Percentiles rank a stretch among this genome's conserved stretches.
Conservation (phyloP, 2,888 invertebrate genomes). For the Balanococcus diminutus region DNA sequence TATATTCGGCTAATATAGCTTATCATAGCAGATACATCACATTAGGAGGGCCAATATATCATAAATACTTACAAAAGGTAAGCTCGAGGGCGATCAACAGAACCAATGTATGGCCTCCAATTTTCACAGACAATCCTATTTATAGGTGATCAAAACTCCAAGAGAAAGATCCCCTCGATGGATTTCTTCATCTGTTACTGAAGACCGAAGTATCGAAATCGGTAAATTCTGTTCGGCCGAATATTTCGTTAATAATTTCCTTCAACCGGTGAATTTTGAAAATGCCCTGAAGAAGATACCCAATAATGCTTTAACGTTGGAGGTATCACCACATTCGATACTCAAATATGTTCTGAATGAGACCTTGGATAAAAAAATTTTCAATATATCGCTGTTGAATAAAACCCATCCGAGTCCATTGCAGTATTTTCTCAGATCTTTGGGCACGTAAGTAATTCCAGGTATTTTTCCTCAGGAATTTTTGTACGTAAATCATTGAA, state of each 20-base stretch:
- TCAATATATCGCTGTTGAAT: conserved; percentile 66
- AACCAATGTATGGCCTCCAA: neutral
- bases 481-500: neutral
- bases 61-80: conserved; percentile 68
- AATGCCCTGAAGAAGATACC: conserved; percentile 68
- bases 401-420: conserved; percentile 63
- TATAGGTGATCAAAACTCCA: conserved; percentile 62
- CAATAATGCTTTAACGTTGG: conserved; percentile 66
- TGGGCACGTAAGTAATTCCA: conserved; percentile 68
- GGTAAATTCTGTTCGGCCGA: conserved; percentile 60
- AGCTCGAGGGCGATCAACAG: conserved; percentile 36
- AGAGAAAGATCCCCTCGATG: conserved; percentile 64
- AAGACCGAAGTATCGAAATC: conserved; percentile 62
- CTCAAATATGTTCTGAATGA: conserved; percentile 67
- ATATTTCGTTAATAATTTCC: conserved; percentile 67
- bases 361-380: conserved; percentile 62
- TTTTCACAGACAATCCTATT: no score
- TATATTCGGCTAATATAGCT: conserved; percentile 85
- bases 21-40: conserved; percentile 87
- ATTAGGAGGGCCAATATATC: conserved; percentile 72
- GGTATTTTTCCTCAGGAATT: neutral
- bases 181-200: conserved; percentile 67
- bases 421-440: conserved; percentile 67
- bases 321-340: conserved; percentile 69
- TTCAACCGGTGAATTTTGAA: conserved; percentile 65